Base-by-base conservation (phyloP, 2,113 vertebrate genomes). In the Entosphenus tridentatus region DNA sequence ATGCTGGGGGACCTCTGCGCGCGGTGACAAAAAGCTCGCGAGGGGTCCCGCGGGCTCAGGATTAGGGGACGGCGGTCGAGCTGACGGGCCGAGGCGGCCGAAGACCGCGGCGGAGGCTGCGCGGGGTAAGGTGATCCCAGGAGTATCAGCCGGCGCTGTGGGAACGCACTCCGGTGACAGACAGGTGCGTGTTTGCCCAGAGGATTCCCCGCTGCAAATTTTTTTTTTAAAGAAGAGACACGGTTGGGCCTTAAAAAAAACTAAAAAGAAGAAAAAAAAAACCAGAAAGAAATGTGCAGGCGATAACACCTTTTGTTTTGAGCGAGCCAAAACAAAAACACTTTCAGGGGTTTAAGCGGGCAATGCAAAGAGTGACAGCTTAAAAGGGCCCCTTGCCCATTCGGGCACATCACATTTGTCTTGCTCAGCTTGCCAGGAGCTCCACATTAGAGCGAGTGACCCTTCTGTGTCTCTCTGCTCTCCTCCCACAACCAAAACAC, bases 281-380 rank as follows among this genome's bases (percentile, higher is more conserved):
- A 3, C 21, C 39, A 39, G 39, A 39, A 39, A 39, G 39, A 39
- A 39, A 39, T 39, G 39, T 39, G 39, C 39, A 39, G 21, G 62
- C 62, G 62, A 65, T 65, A 65, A 65, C 62, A 65, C 62, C 62
- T 65, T 65, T 65, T 65, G 62, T 65, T 65, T 65, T 21, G 62
- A n/a, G 62, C n/a, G 21, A 65, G 62, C 62, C 62, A 65, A 65
- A 65, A 65, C 62, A 65, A 65, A 65, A 65, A 65, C 62, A 65
- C 62, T 65, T 65, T 65, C 62, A 65, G 62, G 21, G 62, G 62
- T 65, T 65, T 65, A 65, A 21, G n/a, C 62, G 62, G 62, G 62
- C 62, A 65, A 21, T n/a, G 62, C 62, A 65, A 39, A 65, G 62
- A 65, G 62, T 65, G 62, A 65, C 62, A 65, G n/a, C 21, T 65